These are phyloP conservation scores for Dinothrombium tinctorium DNA, from an alignment of 1,140 invertebrate genomes.

Conservation along the genomic window DNA sequence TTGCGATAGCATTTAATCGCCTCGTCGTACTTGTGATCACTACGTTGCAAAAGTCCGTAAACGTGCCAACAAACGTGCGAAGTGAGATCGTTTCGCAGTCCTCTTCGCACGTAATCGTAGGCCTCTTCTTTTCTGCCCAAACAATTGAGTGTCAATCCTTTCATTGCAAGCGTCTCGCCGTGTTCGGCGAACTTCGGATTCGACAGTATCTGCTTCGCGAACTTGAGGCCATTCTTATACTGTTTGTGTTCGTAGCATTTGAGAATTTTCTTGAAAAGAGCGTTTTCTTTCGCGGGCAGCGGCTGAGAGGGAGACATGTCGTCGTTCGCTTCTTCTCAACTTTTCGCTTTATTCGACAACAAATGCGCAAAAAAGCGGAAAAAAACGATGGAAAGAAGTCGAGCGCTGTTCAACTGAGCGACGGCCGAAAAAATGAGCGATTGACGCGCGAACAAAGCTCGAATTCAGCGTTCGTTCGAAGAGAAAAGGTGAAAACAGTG, in stretches of 20 bases:
- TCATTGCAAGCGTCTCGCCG: slow-evolving; percentile 92
- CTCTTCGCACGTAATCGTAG: slow-evolving; percentile 83
- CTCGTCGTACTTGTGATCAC: slow-evolving; percentile 98
- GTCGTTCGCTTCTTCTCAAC: no score
- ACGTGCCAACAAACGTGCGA: slow-evolving; percentile 99
- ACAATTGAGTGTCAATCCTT: slow-evolving; percentile 94
- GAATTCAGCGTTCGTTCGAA: no score
- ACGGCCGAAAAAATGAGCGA: no score
- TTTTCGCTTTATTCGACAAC: no score
- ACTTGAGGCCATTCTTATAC: slow-evolving; percentile 98
- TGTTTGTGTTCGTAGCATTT: slow-evolving; percentile 99
- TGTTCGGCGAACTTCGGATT: slow-evolving; percentile 57
- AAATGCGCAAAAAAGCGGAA: no score
- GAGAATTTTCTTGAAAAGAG: slow-evolving; percentile 96
- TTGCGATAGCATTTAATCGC: slow-evolving; percentile 98
- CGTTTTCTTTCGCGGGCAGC: slow-evolving; percentile 93
- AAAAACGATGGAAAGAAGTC: no score
- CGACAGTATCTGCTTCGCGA: slow-evolving; percentile 93
- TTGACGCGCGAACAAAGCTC: no score
- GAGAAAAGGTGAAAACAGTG: no score
- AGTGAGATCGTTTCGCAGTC: slow-evolving; percentile 78
- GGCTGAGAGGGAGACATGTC: slow-evolving; percentile 16
- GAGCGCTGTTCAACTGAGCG: no score
- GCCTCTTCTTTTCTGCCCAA: slow-evolving; percentile 94
- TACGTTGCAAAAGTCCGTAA: slow-evolving; percentile 73